Evolutionary conservation across 2,113 vertebrate species (phyloP).

Genomic region (Choloepus hoffmanni): DNA sequence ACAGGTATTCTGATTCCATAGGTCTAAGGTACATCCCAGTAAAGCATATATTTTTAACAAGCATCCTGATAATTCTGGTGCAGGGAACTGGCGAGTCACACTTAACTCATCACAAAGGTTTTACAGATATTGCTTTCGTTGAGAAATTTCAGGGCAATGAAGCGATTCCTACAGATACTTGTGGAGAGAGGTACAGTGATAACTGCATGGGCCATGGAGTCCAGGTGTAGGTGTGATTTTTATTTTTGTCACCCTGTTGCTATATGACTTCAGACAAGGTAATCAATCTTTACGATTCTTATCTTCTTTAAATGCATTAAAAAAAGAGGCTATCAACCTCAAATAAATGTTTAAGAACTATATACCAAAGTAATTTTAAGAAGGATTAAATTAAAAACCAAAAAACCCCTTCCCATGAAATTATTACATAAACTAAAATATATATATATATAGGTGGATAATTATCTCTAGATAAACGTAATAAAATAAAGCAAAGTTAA

Average conservation of each 20-base stretch:
- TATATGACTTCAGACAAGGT: not conserved
- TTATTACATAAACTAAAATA: not conserved
- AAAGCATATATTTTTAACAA: constrained; percentile 13
- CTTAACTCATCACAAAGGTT: not conserved
- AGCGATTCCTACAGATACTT: not conserved
- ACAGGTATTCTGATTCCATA: not conserved
- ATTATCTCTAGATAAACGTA: not conserved
- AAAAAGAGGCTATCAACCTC: not conserved
- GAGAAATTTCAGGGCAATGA: constrained; percentile 33
- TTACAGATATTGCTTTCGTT: not conserved
- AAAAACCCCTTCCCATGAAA: not conserved
- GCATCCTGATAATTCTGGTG: not conserved
- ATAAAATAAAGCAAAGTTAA: constrained; percentile 36
- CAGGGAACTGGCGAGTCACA: not conserved
- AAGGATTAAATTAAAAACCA: not conserved
- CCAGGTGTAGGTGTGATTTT: not conserved
- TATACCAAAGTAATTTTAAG: not conserved
- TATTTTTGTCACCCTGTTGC: not conserved
- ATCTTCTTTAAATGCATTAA: constrained; percentile 11
- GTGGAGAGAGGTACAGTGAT: not conserved
- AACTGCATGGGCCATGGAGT: not conserved
- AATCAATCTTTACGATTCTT: not conserved
- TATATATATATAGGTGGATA: not conserved
- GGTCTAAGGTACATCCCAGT: not conserved
- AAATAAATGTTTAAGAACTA: not conserved